Evolutionary conservation across 1,140 invertebrate genomes (phyloP), one percentile per base, ranked within the genome.

Genomic region (Popillia japonica): DNA sequence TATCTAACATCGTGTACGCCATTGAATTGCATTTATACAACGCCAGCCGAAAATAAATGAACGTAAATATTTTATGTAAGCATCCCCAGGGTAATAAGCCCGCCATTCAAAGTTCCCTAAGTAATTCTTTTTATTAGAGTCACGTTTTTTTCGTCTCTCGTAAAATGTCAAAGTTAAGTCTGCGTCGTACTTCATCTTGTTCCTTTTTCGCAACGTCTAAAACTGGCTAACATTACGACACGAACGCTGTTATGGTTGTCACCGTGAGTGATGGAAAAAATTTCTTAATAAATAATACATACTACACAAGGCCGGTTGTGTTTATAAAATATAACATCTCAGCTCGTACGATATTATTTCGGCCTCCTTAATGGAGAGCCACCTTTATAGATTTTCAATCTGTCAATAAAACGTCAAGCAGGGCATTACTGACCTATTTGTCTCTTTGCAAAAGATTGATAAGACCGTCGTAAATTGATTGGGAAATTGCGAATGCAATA

Each of bases 91-190:
- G 44, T n/a, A 8, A 48, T 48, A 48, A 48, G 44, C 17, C 17
- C 44, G 11, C 44, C 44, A 48, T 48, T 48, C 44, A 48, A 48
- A 48, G 11, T 48, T 48, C 11, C 17, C 44, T 14, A 48, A 48
- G 44, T 48, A 48, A 48, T 48, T 48, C 44, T 48, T 48, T 48
- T 48, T 48, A 48, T 48, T 48, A 48, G 44, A 48, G 44, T 48
- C 44, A 48, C 44, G 44, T 48, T 48, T 48, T 48, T 48, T 42
- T 48, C 17, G 11, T 48, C 44, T 48, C 44, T 48, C 44, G 44
- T 48, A 48, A 48, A 48, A 48, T 48, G 44, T 48, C 44, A 48
- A 48, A 48, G 44, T 48, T 48, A 48, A 48, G 44, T 48, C 44
- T 11, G 11, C 17, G 11, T 48, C 17, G 44, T 48, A 48, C 44